A percentile compares a stretch with the other conserved stretches of the same genome.
These are phyloP conservation scores for Anhinga anhinga DNA, from an alignment of 2,113 vertebrate species.

Conservation along the genomic window DNA sequence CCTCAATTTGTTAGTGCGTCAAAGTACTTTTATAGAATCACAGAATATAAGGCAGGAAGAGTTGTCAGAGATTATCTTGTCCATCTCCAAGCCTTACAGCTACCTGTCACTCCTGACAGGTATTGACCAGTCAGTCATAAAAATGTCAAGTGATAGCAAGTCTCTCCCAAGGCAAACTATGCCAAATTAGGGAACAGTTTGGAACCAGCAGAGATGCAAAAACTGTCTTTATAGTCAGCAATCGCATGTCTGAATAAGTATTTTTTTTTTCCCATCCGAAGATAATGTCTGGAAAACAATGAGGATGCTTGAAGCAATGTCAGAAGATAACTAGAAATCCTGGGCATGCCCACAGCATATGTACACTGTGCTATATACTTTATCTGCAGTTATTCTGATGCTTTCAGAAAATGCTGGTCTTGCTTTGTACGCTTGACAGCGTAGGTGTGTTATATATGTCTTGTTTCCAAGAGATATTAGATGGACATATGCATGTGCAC, in stretches of 20 bases:
- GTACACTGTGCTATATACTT: too few species aligned
- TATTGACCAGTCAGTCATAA: not conserved
- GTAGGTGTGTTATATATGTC: not conserved
- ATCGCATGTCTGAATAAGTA: not conserved
- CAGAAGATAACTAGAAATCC: not conserved
- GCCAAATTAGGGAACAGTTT: not conserved
- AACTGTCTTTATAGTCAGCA: not conserved
- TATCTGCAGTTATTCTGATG: not conserved
- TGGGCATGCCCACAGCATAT: not conserved
- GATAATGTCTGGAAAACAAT: not conserved
- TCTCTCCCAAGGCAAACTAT: not conserved
- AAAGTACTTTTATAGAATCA: not conserved
- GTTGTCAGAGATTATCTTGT: not conserved
- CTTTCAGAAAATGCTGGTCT: not conserved
- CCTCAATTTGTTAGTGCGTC: not conserved
- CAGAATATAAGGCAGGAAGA: not conserved
- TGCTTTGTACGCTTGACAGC: not conserved
- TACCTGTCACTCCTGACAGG: not conserved
- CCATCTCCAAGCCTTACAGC: not conserved
- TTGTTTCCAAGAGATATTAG: not conserved
- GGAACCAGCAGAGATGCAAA: not conserved
- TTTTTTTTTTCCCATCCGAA: not conserved
- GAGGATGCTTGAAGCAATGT: not conserved
- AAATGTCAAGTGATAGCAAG: not conserved
- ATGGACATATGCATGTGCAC: not conserved